Base-by-base conservation (phyloP, 1,140 invertebrate genomes). In the Copidosoma floridanum region DNA sequence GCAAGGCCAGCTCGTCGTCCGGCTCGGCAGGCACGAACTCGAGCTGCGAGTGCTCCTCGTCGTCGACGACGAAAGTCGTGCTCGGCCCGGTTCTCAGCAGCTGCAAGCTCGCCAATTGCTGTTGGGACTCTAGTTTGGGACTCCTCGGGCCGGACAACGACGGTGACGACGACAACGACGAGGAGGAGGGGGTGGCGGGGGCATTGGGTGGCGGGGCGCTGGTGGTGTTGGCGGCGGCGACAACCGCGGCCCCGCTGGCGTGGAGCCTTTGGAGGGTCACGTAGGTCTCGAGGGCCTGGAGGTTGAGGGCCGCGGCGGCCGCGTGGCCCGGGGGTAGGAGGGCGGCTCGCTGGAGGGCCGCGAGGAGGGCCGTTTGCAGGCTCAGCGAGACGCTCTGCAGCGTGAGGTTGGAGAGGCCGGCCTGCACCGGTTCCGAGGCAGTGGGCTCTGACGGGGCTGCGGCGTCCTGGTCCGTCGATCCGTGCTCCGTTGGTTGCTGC, bases 251-350 rank as follows among this genome's bases (percentile, higher is more conserved):
- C 1, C 69, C 69, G 32, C 72, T 69, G 24, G 73, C 75, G 40
- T 79, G 78, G 21, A 92, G 79, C 58, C 89, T 83, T 76, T 92
- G 90, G 32, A 92, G 78, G 12, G 90, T 89, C 70, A 92, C 81
- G 78, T 92, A 92, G 24, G 89, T 91, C 78, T 93, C 89, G 32
- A 93, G 73, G 3, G 90, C 90, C 78, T 92, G 90, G 5, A 92
- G 80, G 75, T 91, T 91, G 4, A 92, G 77, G 0, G 90, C 90
- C 5, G 89, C 88, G 1, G 89, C 89, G 2, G 89, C 88, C 1
- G 89, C 87, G 1, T 89, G 90, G 63, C 89, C 89, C 0, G 88
- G 86, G 0, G 90, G 88, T 54, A 92, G 72, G 46, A 92, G 80
- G 12, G 90, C 89, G 1, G 77, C 78, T 12, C 76, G 74, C 59